Conservation (phyloP, 2,113 vertebrate genomes). For the Delphinus delphis region DNA sequence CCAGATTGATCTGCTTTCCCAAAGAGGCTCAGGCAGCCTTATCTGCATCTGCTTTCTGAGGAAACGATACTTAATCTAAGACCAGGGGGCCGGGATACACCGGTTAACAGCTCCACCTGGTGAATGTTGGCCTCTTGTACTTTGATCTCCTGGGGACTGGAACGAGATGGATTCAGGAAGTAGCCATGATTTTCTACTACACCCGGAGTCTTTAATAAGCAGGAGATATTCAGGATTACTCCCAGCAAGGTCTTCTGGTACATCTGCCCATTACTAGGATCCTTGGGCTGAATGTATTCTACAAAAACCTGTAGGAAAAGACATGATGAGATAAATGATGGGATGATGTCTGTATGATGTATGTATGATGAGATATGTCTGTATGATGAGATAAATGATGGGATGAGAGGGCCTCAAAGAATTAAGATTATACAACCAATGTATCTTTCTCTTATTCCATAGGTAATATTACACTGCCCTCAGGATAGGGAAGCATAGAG, state of each 20-base stretch:
- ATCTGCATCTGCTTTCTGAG: conserved; percentile 34
- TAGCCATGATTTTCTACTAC: conserved; percentile 95
- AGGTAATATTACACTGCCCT: not conserved
- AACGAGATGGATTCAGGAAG: conserved; percentile 95
- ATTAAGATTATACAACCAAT: not conserved
- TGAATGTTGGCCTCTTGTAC: conserved; percentile 98
- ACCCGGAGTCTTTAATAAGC: conserved; percentile 95
- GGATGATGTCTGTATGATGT: not conserved
- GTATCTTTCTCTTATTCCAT: not conserved
- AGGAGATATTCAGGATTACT: conserved; percentile 91
- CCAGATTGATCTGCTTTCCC: not conserved
- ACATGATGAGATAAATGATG: not conserved
- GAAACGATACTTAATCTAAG: conserved; percentile 29
- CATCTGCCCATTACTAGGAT: conserved; percentile 93
- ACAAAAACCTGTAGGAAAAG: conserved; percentile 88
- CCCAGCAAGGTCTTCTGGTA: conserved; percentile 97
- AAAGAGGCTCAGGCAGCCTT: not conserved
- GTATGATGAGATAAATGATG: not conserved
- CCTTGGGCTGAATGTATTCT: conserved; percentile 95
- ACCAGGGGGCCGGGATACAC: not conserved
- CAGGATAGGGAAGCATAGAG: not conserved
- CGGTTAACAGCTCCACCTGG: conserved; percentile 86
- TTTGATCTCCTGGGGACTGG: conserved; percentile 97
- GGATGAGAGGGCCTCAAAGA: not conserved
- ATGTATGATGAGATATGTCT: not conserved